Percentiles rank a stretch among this genome's conserved stretches.
phyloP scores from a whole-genome alignment of 1,140 invertebrate genomes.

The Heliconius hewitsoni region DNA sequence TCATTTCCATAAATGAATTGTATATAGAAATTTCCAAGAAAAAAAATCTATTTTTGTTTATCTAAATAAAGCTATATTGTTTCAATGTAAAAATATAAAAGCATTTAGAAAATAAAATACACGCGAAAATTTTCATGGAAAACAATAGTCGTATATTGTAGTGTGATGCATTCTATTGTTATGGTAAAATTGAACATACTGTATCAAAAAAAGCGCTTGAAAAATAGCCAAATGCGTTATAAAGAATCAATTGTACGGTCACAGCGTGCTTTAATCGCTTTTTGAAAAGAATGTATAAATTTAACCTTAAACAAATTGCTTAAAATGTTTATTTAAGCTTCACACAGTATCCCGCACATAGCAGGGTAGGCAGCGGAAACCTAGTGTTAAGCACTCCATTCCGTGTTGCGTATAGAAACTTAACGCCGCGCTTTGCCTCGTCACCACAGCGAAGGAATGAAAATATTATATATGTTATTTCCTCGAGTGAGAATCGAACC shows the following conservation, averaged over 20 bases:
- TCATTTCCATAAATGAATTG: no score
- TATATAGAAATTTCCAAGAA: no score
- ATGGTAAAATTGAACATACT: constrained; percentile 20
- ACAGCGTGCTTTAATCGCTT: constrained; percentile 14
- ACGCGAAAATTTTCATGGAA: constrained; percentile 8
- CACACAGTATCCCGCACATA: no score
- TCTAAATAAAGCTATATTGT: constrained; percentile 11
- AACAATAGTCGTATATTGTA: constrained; percentile 18
- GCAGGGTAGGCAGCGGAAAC: no score
- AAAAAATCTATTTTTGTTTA: background rate
- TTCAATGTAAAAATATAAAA: constrained; percentile 7
- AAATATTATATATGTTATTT: no score
- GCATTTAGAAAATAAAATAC: constrained; percentile 10
- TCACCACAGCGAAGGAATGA: no score
- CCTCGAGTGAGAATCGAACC: background rate
- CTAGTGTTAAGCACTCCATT: no score
- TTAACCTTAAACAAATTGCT: no score
- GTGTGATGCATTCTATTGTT: constrained; percentile 25
- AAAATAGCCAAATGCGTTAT: background rate
- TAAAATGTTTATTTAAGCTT: no score
- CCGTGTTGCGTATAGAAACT: no score
- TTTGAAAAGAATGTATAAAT: background rate
- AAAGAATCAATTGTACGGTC: background rate
- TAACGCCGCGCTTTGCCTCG: no score
- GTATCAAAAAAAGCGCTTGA: constrained; percentile 17